Percentiles rank a stretch among this genome's conserved stretches.
These are phyloP conservation scores for Cardinalis cardinalis DNA, from an alignment of 2,113 vertebrate genomes.

Conservation along the genomic window DNA sequence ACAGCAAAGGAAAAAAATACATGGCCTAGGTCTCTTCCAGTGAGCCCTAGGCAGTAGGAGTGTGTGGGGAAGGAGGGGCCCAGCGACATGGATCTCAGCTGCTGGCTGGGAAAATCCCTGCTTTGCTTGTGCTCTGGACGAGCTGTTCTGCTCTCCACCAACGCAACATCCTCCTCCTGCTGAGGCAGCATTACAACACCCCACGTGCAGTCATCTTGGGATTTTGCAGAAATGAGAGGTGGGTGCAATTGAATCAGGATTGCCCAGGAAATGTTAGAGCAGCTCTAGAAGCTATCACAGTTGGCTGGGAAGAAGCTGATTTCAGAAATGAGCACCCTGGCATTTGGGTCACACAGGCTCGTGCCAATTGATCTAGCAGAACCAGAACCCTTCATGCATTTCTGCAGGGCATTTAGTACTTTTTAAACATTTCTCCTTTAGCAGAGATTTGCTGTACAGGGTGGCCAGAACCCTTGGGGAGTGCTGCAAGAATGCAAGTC, in stretches of 20 bases:
- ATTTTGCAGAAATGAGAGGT: not conserved
- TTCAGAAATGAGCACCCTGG: not conserved
- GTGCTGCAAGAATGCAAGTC: not conserved
- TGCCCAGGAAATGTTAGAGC: constrained; percentile 1
- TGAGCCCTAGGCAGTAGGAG: not conserved
- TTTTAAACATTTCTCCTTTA: not conserved
- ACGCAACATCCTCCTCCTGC: constrained; percentile 23
- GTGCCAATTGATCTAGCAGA: not conserved
- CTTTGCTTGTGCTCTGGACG: not conserved
- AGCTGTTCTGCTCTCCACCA: constrained; percentile 26
- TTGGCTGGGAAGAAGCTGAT: not conserved
- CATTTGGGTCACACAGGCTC: not conserved
- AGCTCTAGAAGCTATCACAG: not conserved
- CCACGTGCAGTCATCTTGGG: not conserved
- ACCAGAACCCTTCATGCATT: not conserved
- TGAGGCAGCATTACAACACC: not conserved
- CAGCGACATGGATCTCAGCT: fast-evolving
- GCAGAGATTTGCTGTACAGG: not conserved
- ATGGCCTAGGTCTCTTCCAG: fast-evolving
- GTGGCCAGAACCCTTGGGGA: not conserved
- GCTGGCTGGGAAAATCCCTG: not conserved
- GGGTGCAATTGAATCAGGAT: not conserved
- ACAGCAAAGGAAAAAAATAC: not conserved
- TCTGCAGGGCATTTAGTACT: not conserved
- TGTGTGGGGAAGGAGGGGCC: not conserved